phyloP scores from a whole-genome alignment of 2,888 invertebrate species.

The Apeira syringaria region DNA sequence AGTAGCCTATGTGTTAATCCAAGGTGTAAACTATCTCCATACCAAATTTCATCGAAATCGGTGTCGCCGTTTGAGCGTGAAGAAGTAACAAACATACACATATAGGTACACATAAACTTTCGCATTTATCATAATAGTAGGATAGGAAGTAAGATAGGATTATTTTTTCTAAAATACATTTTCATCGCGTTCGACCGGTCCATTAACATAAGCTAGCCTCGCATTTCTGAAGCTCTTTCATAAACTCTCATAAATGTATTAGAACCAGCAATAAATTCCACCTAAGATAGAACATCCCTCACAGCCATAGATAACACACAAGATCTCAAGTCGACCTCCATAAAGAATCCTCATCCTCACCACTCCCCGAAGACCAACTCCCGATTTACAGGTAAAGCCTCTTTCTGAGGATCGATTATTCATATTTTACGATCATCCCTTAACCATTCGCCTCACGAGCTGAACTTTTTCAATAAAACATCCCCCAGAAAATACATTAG shows the following conservation, averaged over 20 bases:
- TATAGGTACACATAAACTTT: too few relatives aligned
- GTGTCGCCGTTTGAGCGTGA: too few relatives aligned
- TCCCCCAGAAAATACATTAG: constrained; percentile 59
- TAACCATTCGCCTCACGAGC: constrained; percentile 73
- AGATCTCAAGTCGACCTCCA: constrained; percentile 33
- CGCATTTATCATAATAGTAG: too few relatives aligned
- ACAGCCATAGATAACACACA: constrained; percentile 26
- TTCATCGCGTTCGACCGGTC: too few relatives aligned
- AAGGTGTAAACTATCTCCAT: too few relatives aligned
- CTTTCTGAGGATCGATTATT: constrained; percentile 56
- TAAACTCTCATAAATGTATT: constrained; percentile 8
- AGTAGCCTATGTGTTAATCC: too few relatives aligned
- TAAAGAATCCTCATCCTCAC: constrained; percentile 37
- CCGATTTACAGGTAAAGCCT: constrained; percentile 45
- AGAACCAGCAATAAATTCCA: constrained; percentile 12
- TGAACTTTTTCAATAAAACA: constrained; percentile 82
- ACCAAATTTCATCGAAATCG: too few relatives aligned
- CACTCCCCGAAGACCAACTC: constrained; percentile 34
- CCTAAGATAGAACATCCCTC: constrained; percentile 9
- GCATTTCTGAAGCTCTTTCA: neutral
- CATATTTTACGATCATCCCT: constrained; percentile 70
- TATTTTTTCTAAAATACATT: too few relatives aligned
- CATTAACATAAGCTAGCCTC: too few relatives aligned
- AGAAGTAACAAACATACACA: too few relatives aligned
- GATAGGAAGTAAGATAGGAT: too few relatives aligned